Conservation (phyloP, 2,888 invertebrate genomes). For the Lepidocyrtinus sp. region DNA sequence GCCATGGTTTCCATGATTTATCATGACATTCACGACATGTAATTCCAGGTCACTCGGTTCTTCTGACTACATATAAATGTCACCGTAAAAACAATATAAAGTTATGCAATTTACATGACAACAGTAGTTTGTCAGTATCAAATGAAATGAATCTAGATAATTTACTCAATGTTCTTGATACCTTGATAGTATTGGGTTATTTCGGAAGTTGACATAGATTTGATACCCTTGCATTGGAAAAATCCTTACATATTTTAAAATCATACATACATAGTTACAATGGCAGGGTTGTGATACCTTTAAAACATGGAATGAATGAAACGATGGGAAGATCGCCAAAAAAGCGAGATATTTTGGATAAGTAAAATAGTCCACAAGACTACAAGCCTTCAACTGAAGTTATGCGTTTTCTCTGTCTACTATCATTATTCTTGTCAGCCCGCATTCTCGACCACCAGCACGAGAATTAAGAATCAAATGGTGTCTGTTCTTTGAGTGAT, state of each 20-base stretch:
- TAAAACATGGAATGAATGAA: constrained; percentile 45
- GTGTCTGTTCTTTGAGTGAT: neutral
- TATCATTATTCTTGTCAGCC: neutral
- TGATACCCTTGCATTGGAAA: too few relatives aligned
- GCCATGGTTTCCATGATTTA: too few relatives aligned
- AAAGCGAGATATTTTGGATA: constrained; percentile 28
- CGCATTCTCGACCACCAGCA: neutral
- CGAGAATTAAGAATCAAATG: too few relatives aligned
- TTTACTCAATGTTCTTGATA: too few relatives aligned
- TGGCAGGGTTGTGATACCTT: neutral
- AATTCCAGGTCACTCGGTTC: constrained; percentile 27
- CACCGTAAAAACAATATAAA: constrained; percentile 23
- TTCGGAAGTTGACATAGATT: constrained; percentile 3
- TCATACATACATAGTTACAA: too few relatives aligned
- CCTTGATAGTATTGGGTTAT: neutral
- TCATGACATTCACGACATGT: constrained; percentile 27
- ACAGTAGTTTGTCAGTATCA: constrained; percentile 5
- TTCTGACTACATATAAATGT: constrained; percentile 41
- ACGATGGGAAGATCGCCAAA: constrained; percentile 56
- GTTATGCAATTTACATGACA: constrained; percentile 33
- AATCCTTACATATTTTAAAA: too few relatives aligned
- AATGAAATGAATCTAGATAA: too few relatives aligned
- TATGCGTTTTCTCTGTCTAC: constrained; percentile 10
- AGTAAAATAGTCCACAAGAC: too few relatives aligned
- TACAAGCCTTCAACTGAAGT: constrained; percentile 1